A percentile compares a stretch with the other conserved stretches of the same genome.
These are phyloP conservation scores for Psammodynastes pulverulentus DNA, from an alignment of 2,113 vertebrate genomes.

Conservation along the genomic window DNA sequence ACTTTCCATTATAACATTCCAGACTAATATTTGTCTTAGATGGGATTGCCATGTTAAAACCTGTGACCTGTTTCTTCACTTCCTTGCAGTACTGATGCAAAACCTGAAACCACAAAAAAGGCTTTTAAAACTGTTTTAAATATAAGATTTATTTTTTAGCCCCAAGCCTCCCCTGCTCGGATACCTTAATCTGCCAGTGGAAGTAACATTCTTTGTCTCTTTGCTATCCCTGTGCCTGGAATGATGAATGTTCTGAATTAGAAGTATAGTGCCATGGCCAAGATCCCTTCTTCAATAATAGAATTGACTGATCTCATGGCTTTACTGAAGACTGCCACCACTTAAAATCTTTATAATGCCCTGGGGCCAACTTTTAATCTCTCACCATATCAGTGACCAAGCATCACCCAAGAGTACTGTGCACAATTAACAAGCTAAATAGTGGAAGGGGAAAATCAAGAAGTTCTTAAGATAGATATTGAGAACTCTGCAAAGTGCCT, in stretches of 20 bases:
- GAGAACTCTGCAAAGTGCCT: neutral
- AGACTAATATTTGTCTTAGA: neutral
- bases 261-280: neutral
- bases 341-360: neutral
- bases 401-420: neutral
- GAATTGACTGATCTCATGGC: neutral
- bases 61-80: neutral
- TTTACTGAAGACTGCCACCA: neutral
- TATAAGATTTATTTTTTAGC: neutral
- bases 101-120: neutral
- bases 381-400: neutral
- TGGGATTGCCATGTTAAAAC: neutral
- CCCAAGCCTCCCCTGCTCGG: neutral
- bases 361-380: neutral
- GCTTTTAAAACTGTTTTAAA: neutral
- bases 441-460: neutral
- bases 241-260: neutral
- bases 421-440: neutral
- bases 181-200: neutral
- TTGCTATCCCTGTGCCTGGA: neutral
- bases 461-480: neutral
- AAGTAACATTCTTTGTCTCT: neutral
- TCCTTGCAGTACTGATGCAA: neutral
- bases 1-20: neutral
- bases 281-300: neutral